Base-by-base conservation (phyloP, 2,888 invertebrate species). In the Macaria liturata region DNA sequence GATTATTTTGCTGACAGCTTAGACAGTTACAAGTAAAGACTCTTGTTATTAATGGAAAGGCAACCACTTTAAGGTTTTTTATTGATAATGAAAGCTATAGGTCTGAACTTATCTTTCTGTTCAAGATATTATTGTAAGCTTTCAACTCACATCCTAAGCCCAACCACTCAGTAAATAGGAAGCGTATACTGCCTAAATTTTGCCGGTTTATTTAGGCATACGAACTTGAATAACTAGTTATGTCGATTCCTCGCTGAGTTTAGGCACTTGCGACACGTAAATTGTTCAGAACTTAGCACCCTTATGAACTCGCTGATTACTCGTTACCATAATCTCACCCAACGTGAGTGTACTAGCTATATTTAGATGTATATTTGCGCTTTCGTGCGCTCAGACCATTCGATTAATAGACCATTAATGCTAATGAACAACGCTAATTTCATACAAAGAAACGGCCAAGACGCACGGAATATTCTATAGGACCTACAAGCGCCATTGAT, bases 361-460 rank as follows among this genome's bases (percentile, higher is more conserved):
- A 51, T 20, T 30, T 46, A 32, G 39, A 32, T 20, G 2, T 20
- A 20, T 20, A 20, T 20, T 20, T 20, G 30, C 31, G 45, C 57
- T 61, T 47, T 58, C 61, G 59, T 61, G 62, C 49, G 54, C 61
- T 58, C 46, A 49, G 51, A 59, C 51, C 34, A 44, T 54, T 43
- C 49, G 48, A 61, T 62, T 59, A 58, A 64, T 58, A 48, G 61
- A 31, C 54, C 49, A 64, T 64, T 67, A 62, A 66, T 67, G 65
- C 56, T 66, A 68, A 71, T 71, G 59, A 67, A 54, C 43, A 44
- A 39, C 53, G 55, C 46, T 52, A 59, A 65, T 58, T 59, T 47
- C 40, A 56, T 48, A 58, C 50, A 55, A 61, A 63, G 52, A 57
- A 65, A 65, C 56, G 43, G 50, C 63, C 49, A 47, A 51, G 45